phyloP scores from a whole-genome alignment of 2,888 invertebrate species.

The Holacanthella duospinosa region DNA sequence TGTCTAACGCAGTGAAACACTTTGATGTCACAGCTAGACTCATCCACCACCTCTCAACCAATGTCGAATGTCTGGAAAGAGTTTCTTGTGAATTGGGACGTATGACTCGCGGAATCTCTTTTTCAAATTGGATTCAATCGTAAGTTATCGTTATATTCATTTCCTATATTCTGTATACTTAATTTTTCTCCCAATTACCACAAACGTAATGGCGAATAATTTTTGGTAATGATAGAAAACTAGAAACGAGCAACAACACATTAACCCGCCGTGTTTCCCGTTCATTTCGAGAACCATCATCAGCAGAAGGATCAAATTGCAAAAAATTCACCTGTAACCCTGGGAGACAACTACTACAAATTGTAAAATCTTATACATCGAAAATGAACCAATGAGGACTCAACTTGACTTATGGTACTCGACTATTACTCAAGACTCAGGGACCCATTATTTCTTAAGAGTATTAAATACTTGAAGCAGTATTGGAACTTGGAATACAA shows the following conservation, averaged over 20 bases:
- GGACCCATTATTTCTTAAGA: too few relatives aligned
- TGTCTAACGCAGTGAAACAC: slow-evolving; percentile 2
- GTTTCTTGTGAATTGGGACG: slow-evolving; percentile 26
- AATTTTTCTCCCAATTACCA: not conserved
- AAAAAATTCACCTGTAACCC: slow-evolving; percentile 3
- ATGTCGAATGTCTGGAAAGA: slow-evolving; percentile 31
- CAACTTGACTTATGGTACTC: too few relatives aligned
- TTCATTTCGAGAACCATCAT: slow-evolving; percentile 21
- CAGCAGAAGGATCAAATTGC: slow-evolving; percentile 17
- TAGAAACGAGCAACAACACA: slow-evolving; percentile 18
- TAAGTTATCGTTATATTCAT: slow-evolving; percentile 13
- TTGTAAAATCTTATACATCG: not conserved
- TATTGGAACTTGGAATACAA: too few relatives aligned
- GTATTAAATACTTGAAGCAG: too few relatives aligned
- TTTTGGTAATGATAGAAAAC: too few relatives aligned
- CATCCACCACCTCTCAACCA: slow-evolving; percentile 20
- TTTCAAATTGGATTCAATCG: slow-evolving; percentile 25
- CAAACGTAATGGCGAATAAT: too few relatives aligned
- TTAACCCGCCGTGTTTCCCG: slow-evolving; percentile 22
- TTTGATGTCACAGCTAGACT: slow-evolving; percentile 12
- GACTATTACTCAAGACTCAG: too few relatives aligned
- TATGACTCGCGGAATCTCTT: slow-evolving; percentile 13
- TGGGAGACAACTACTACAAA: not conserved
- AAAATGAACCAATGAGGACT: too few relatives aligned
- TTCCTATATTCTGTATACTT: not conserved